phyloP scores from a whole-genome alignment of 2,113 vertebrate species.

The Megaptera novaeangliae region DNA sequence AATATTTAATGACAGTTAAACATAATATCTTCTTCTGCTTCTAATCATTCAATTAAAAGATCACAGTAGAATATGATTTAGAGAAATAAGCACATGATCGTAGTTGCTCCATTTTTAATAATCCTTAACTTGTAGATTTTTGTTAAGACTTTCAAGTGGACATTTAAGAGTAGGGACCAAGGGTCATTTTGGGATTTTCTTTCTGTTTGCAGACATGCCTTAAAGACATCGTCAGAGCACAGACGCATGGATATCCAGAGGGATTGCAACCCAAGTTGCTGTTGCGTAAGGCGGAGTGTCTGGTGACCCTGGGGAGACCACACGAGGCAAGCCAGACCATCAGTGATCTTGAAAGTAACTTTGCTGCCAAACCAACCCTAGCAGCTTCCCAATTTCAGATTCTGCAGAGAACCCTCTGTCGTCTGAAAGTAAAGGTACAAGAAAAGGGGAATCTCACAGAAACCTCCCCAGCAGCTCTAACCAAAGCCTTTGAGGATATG shows the following conservation, averaged over 20 bases:
- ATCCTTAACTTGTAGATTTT: background rate
- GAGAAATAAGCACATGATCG: background rate
- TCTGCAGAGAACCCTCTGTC: constrained; percentile 66
- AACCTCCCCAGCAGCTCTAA: background rate
- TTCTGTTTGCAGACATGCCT: constrained; percentile 85
- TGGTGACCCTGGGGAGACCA: constrained; percentile 77
- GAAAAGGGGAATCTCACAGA: constrained; percentile 27
- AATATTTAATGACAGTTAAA: constrained; percentile 1
- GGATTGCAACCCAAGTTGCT: constrained; percentile 87
- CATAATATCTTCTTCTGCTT: background rate
- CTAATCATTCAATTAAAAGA: background rate
- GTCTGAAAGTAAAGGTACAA: constrained; percentile 56
- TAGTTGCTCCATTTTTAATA: background rate
- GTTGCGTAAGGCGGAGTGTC: constrained; percentile 84
- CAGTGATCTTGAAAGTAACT: constrained; percentile 51
- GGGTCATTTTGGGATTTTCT: background rate
- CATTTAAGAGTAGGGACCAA: background rate
- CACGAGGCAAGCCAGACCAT: constrained; percentile 68
- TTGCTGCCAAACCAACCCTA: background rate
- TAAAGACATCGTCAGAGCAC: constrained; percentile 86
- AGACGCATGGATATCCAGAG: constrained; percentile 85
- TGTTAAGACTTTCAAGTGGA: background rate
- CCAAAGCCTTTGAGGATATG: background rate
- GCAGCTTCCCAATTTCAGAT: background rate
- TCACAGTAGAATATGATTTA: background rate